Conservation (phyloP, 2,797 vertebrate genomes). For the Phataginus tetradactyla region DNA sequence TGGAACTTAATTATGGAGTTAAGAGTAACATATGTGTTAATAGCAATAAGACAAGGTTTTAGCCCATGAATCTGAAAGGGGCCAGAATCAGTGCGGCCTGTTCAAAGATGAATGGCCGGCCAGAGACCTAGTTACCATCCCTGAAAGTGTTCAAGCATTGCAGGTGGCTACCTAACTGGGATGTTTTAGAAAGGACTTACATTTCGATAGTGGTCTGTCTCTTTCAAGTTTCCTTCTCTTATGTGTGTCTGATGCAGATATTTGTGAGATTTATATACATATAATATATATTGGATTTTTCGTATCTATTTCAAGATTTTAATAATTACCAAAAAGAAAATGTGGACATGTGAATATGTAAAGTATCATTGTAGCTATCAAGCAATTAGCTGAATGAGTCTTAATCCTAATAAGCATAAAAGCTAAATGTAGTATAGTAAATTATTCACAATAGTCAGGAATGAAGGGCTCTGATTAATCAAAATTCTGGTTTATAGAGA, state of each 20-base stretch:
- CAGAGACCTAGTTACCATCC: not conserved
- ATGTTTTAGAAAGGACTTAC: not conserved
- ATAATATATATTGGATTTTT: not conserved
- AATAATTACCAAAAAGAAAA: constrained; percentile 34
- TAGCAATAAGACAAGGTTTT: not conserved
- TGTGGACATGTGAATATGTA: not conserved
- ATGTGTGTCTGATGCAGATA: not conserved
- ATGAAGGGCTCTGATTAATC: not conserved
- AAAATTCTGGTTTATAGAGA: constrained; percentile 12
- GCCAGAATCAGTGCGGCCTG: not conserved
- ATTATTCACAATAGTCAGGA: constrained; percentile 30
- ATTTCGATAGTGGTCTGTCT: not conserved
- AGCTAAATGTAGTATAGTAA: not conserved
- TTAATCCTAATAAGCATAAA: constrained; percentile 22
- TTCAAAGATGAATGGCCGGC: constrained; percentile 1
- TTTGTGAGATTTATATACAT: not conserved
- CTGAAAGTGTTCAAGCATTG: not conserved
- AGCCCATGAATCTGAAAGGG: not conserved
- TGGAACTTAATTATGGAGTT: not conserved
- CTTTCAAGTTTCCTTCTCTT: not conserved
- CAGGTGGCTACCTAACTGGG: not conserved
- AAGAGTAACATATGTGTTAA: not conserved
- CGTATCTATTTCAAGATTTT: not conserved
- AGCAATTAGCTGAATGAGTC: not conserved
- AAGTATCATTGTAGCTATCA: not conserved